phyloP scores from a whole-genome alignment of 1,140 invertebrate genomes.

The Kradibia gibbosae region DNA sequence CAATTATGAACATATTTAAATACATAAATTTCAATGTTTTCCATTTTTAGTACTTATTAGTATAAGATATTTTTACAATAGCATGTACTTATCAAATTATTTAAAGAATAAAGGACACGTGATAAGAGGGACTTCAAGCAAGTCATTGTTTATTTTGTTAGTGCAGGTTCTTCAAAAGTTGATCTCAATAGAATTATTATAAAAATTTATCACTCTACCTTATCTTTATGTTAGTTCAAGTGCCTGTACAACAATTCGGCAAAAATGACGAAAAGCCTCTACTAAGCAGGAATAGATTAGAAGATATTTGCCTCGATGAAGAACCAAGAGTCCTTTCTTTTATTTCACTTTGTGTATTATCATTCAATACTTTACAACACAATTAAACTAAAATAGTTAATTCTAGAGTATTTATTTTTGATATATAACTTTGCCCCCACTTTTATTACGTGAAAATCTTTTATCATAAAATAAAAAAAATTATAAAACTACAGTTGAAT shows the following conservation, averaged over 20 bases:
- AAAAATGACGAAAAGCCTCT: slow-evolving; percentile 5
- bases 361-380: slow-evolving; percentile 14
- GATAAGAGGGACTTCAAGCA: no score
- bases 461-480: no score
- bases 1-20: no score
- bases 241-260: not conserved
- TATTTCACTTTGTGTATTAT: not conserved
- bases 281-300: slow-evolving; percentile 54
- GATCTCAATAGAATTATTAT: not conserved
- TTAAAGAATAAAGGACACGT: no score
- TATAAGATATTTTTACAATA: no score
- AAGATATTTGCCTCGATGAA: slow-evolving; percentile 41
- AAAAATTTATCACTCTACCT: not conserved
- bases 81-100: no score
- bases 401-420: slow-evolving; percentile 62
- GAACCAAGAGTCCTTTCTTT: not conserved
- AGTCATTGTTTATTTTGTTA: no score
- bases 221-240: not conserved
- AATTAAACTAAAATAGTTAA: slow-evolving; percentile 62
- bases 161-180: no score
- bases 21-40: no score
- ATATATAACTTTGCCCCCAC: slow-evolving; percentile 48
- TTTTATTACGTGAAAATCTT: slow-evolving; percentile 36
- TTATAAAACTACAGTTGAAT: no score
- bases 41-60: no score